Conservation (phyloP, 2,888 invertebrate genomes). For the Mycalesis mineus region DNA sequence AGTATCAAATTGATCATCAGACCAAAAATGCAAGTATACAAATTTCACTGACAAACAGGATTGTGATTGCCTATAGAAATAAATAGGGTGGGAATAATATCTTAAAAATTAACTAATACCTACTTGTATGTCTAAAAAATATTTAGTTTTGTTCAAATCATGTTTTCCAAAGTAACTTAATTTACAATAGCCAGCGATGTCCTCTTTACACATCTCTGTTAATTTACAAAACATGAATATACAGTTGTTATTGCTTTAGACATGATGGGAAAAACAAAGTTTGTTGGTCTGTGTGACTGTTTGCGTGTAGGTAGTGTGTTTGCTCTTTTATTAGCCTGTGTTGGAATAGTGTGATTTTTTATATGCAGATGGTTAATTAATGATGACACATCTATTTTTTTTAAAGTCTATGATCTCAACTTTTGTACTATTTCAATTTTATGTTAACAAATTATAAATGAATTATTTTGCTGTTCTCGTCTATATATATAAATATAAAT, state of each 20-base stretch:
- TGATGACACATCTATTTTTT: neutral
- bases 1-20: no score
- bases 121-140: neutral
- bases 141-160: neutral
- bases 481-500: no score
- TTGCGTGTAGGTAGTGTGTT: neutral
- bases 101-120: neutral
- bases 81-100: no score
- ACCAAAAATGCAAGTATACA: no score
- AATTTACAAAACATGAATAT: conserved; percentile 24
- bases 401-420: neutral
- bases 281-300: conserved; percentile 8
- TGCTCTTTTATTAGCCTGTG: neutral
- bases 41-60: no score
- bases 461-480: no score
- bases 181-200: conserved; percentile 15
- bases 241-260: conserved; percentile 13
- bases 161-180: neutral
- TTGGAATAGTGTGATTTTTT: neutral
- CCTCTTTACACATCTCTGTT: conserved; percentile 21
- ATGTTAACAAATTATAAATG: no score
- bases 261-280: conserved; percentile 19
- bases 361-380: neutral
- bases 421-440: no score
- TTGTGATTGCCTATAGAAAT: no score